phyloP scores from a whole-genome alignment of 2,797 vertebrate species.

The Centroberyx gerrardi region DNA sequence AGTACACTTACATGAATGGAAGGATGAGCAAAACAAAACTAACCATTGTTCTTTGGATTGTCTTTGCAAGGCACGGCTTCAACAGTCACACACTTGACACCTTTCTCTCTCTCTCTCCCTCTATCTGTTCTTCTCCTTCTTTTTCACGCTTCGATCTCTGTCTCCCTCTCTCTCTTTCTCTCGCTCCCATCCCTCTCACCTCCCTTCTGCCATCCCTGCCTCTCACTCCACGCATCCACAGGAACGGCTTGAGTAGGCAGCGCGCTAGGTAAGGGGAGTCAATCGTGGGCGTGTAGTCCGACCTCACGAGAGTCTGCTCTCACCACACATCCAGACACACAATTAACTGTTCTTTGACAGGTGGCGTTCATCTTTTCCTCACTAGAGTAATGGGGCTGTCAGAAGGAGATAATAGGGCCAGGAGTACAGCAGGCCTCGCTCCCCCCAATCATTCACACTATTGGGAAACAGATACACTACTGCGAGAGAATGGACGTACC shows the following conservation, averaged over 20 bases:
- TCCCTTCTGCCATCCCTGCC: slow-evolving; percentile 25
- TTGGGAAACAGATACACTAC: slow-evolving; percentile 56
- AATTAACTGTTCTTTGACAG: slow-evolving; percentile 98
- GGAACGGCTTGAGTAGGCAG: slow-evolving; percentile 19
- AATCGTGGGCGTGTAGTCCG: slow-evolving; percentile 45
- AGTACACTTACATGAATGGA: background rate
- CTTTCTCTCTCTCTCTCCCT: background rate
- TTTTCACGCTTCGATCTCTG: slow-evolving; percentile 9
- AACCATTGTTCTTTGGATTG: slow-evolving; percentile 15
- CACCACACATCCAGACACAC: slow-evolving; percentile 94
- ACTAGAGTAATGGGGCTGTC: slow-evolving; percentile 98
- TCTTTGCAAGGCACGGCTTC: slow-evolving; percentile 7
- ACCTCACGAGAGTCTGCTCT: slow-evolving; percentile 61
- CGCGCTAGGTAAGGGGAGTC: slow-evolving; percentile 49
- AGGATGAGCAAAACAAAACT: slow-evolving; percentile 17
- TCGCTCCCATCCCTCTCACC: slow-evolving; percentile 1
- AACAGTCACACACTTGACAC: slow-evolving; percentile 19
- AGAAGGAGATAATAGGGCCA: slow-evolving; percentile 95
- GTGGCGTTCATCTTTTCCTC: slow-evolving; percentile 97
- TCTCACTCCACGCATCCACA: background rate
- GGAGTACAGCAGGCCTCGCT: slow-evolving; percentile 74
- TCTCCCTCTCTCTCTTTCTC: slow-evolving; percentile 3
- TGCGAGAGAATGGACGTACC: slow-evolving; percentile 35
- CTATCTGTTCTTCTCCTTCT: slow-evolving; percentile 18
- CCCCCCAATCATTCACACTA: slow-evolving; percentile 69